A percentile compares a stretch with the other conserved stretches of the same genome.
Evolutionary conservation across 2,113 vertebrate genomes (phyloP).

Genomic region (Lates calcarifer): DNA sequence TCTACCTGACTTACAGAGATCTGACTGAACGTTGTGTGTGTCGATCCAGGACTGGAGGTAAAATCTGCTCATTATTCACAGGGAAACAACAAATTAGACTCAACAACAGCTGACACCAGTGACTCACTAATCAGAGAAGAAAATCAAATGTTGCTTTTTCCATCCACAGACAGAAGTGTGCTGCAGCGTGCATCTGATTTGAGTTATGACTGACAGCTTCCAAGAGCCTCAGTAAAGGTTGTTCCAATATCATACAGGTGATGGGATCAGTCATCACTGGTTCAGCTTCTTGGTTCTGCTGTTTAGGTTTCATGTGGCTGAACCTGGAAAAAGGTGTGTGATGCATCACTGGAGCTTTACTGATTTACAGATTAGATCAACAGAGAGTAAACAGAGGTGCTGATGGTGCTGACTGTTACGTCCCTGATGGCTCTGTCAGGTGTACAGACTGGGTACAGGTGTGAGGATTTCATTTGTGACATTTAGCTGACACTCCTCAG

Average conservation of each 20-base stretch:
- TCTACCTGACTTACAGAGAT: too few relatives aligned
- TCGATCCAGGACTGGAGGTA: too few relatives aligned
- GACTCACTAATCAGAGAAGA: background rate
- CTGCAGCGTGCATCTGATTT: background rate
- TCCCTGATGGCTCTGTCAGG: background rate
- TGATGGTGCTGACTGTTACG: conserved; percentile 39
- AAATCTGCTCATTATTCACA: too few relatives aligned
- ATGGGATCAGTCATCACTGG: background rate
- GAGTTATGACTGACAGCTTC: background rate
- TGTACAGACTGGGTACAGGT: background rate
- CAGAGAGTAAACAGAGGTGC: background rate
- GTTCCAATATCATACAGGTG: background rate
- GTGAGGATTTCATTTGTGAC: conserved; percentile 38
- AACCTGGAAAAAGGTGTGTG: background rate
- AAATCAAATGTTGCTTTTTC: too few relatives aligned
- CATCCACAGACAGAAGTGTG: background rate
- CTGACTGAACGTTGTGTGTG: too few relatives aligned
- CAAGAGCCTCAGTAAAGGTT: background rate
- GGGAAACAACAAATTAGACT: background rate
- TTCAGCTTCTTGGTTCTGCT: too few relatives aligned
- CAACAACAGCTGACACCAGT: background rate
- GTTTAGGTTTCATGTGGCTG: too few relatives aligned
- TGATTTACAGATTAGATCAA: background rate
- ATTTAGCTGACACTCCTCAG: conserved; percentile 25
- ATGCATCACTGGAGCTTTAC: background rate